These are phyloP conservation scores for Schizothorax lantsangensis DNA, from an alignment of 2,797 vertebrate species.

Conservation along the genomic window DNA sequence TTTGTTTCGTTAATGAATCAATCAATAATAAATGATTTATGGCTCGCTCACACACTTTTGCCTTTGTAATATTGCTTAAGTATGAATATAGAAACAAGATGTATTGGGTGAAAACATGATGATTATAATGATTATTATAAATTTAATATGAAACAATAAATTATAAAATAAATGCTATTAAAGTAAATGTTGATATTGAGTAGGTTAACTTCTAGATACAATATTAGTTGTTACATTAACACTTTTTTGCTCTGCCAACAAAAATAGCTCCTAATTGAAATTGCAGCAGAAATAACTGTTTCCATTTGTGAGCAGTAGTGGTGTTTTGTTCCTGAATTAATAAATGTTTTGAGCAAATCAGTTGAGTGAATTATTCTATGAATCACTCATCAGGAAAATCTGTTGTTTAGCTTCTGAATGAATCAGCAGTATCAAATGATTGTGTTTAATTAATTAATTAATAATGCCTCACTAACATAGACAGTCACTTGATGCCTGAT, in stretches of 20 bases:
- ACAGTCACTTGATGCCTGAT: not conserved
- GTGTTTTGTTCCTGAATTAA: not conserved
- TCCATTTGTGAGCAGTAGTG: not conserved
- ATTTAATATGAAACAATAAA: too few species aligned
- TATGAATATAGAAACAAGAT: not conserved
- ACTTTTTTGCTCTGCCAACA: not conserved
- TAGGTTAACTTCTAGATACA: not conserved
- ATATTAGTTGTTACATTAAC: not conserved
- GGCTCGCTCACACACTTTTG: not conserved
- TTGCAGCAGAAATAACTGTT: not conserved
- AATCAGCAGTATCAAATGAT: not conserved
- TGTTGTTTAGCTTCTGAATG: not conserved
- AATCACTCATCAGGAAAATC: not conserved
- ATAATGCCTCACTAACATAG: not conserved
- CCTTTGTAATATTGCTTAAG: not conserved
- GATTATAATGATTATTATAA: not conserved
- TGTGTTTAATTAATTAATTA: not conserved
- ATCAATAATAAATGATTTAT: not conserved
- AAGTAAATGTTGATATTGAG: not conserved
- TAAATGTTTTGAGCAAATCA: slow-evolving; percentile 8
- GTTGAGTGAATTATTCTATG: not conserved
- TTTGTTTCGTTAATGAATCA: not conserved
- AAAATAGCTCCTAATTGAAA: not conserved
- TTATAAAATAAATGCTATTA: not conserved
- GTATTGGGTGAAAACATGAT: not conserved